phyloP scores from a whole-genome alignment of 2,113 vertebrate genomes.

The Callithrix jacchus region DNA sequence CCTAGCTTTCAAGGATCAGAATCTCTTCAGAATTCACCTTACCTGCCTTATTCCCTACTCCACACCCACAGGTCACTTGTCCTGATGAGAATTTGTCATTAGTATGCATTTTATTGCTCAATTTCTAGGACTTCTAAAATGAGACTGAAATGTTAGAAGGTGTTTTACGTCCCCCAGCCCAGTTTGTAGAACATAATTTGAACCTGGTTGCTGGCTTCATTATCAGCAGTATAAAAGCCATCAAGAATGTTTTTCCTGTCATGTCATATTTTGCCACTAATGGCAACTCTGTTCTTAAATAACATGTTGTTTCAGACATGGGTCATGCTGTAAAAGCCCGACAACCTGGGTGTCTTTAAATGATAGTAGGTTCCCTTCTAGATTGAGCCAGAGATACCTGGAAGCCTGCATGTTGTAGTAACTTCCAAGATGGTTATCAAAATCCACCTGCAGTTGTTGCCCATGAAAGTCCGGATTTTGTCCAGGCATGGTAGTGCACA shows the following conservation, averaged over 20 bases:
- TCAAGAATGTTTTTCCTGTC: not conserved
- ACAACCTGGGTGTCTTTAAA: not conserved
- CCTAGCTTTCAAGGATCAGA: too few relatives aligned
- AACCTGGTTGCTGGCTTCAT: not conserved
- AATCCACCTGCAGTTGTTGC: too few relatives aligned
- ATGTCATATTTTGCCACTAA: not conserved
- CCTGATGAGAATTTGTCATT: not conserved
- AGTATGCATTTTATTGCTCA: not conserved
- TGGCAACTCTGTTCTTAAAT: not conserved
- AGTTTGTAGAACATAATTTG: not conserved
- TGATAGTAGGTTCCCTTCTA: not conserved
- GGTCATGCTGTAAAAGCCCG: too few relatives aligned
- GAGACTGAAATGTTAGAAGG: not conserved
- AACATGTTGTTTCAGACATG: not conserved
- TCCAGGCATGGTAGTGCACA: too few relatives aligned
- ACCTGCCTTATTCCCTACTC: not conserved
- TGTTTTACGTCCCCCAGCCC: not conserved
- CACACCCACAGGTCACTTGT: not conserved
- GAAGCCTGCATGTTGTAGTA: not conserved
- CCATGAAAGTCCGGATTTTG: not conserved
- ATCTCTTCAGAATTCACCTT: not conserved
- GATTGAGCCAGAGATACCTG: not conserved
- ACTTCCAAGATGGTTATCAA: not conserved
- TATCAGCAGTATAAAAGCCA: not conserved
- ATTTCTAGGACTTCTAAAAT: not conserved